A percentile compares a stretch with the other conserved stretches of the same genome.
These are phyloP conservation scores for Tribolium freemani DNA, from an alignment of 2,888 invertebrate genomes.

Conservation along the genomic window DNA sequence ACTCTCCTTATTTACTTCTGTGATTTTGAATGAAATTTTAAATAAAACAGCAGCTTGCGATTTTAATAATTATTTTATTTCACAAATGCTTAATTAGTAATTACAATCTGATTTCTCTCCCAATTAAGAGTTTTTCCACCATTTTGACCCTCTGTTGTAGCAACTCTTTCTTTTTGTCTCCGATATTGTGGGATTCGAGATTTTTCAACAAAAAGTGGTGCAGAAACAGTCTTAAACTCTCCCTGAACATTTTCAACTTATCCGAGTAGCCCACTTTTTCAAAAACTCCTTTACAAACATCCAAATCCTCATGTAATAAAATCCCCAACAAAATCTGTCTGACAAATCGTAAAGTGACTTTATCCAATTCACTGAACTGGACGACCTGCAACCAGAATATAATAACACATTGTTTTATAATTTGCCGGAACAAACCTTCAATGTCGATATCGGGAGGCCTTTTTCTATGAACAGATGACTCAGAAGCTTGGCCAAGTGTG, in stretches of 20 bases:
- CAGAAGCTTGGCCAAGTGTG: slow-evolving; percentile 85
- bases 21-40: not conserved
- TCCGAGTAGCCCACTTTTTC: slow-evolving; percentile 79
- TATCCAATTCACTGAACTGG: slow-evolving; percentile 88
- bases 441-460: slow-evolving; percentile 83
- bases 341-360: slow-evolving; percentile 82
- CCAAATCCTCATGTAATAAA: slow-evolving; percentile 77
- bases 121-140: slow-evolving; percentile 76
- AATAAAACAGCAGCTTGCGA: too few species aligned
- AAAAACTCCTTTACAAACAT: slow-evolving; percentile 77
- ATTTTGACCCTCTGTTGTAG: slow-evolving; percentile 74
- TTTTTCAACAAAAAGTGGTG: slow-evolving; percentile 86
- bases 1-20: too few species aligned
- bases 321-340: slow-evolving; percentile 83
- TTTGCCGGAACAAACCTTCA: slow-evolving; percentile 75
- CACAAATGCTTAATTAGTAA: not conserved
- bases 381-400: slow-evolving; percentile 61
- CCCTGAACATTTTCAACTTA: slow-evolving; percentile 84
- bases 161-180: slow-evolving; percentile 68
- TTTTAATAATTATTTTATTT: too few species aligned
- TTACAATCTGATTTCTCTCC: slow-evolving; percentile 44
- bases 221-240: slow-evolving; percentile 87
- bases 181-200: slow-evolving; percentile 69
- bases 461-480: slow-evolving; percentile 84
- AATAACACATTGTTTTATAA: not conserved